Conservation (phyloP, 2,888 invertebrate genomes). For the Geotrupes spiniger region DNA sequence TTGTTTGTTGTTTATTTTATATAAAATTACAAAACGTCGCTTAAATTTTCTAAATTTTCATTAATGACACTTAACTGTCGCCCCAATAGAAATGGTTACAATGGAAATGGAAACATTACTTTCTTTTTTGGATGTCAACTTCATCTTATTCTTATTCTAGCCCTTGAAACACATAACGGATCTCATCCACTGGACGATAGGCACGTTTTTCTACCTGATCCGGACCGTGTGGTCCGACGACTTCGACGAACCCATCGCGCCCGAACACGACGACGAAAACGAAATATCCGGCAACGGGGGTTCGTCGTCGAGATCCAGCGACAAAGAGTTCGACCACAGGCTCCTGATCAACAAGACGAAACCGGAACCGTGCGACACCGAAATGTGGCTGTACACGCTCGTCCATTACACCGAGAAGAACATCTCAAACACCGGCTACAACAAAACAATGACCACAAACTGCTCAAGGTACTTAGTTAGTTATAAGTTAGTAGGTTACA, state of each 20-base stretch:
- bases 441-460: slow-evolving; percentile 42
- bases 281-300: slow-evolving; percentile 15
- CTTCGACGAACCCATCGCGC: slow-evolving; percentile 49
- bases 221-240: slow-evolving; percentile 55
- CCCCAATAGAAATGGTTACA: no score
- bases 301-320: slow-evolving; percentile 13
- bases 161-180: slow-evolving; percentile 59
- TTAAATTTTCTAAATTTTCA: no score
- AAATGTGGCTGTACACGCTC: slow-evolving; percentile 50
- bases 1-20: no score
- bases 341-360: slow-evolving; percentile 74
- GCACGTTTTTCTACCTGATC: slow-evolving; percentile 59
- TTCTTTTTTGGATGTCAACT: no score
- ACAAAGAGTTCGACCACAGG: slow-evolving; percentile 52
- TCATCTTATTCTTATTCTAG: no score
- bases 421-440: slow-evolving; percentile 43
- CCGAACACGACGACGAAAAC: slow-evolving; percentile 25
- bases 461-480: slow-evolving; percentile 46
- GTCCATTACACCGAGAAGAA: slow-evolving; percentile 43
- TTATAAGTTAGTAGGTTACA: no score
- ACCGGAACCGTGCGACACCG: slow-evolving; percentile 83
- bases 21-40: no score
- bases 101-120: no score
- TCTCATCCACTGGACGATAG: slow-evolving; percentile 58
- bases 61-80: no score